Evolutionary conservation across 2,888 invertebrate species (phyloP).

Genomic region (Chrysotoxum bicinctum): DNA sequence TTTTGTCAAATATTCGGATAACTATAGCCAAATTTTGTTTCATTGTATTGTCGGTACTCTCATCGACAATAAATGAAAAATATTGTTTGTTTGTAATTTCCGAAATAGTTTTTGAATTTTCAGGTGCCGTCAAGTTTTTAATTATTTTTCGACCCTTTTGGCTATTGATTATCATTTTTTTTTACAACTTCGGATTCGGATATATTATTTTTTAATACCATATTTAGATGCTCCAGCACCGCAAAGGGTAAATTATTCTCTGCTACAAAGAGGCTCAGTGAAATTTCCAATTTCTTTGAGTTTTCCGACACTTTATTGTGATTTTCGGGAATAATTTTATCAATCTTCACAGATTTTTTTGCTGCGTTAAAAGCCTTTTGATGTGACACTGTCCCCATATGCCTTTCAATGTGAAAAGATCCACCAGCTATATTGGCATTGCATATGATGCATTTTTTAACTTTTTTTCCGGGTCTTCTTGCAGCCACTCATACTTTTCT

Average conservation of each 20-base stretch:
- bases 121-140: background rate
- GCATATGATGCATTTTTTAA: too few relatives aligned
- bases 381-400: too few relatives aligned
- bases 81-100: background rate
- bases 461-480: too few relatives aligned
- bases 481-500: too few relatives aligned
- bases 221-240: background rate
- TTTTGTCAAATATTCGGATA: slow-evolving; percentile 1
- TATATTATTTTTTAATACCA: background rate
- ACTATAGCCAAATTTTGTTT: background rate
- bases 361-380: too few relatives aligned
- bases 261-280: background rate
- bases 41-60: background rate
- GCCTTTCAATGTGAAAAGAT: too few relatives aligned
- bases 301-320: background rate
- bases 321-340: background rate
- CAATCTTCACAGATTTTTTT: background rate
- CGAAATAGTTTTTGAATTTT: background rate
- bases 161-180: background rate
- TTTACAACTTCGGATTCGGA: background rate
- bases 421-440: too few relatives aligned
- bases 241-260: slow-evolving; percentile 4
- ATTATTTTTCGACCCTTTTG: background rate
- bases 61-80: background rate
- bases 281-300: slow-evolving; percentile 1